Base-by-base conservation (phyloP, 2,113 vertebrate genomes). In the Corydoras maculifer region DNA sequence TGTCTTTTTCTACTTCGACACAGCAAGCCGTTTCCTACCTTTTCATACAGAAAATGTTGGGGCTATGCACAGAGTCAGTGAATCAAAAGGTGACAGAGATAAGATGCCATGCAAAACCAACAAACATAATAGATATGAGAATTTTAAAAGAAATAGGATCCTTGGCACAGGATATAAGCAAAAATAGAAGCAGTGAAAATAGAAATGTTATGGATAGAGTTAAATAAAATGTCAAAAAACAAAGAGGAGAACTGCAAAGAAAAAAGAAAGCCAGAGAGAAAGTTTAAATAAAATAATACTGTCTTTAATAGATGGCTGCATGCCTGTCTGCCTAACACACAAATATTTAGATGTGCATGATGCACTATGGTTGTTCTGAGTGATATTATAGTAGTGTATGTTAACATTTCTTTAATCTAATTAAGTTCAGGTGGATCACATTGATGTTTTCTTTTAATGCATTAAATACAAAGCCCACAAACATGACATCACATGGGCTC, bases 31-130 rank as follows among this genome's bases (percentile, higher is more conserved):
- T 73, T 74, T 35, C 65, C 77, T 50, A 62, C 57, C 77, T 78
- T 29, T 51, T 73, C 74, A 68, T 59, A 77, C 77, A 72, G 73
- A 70, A 77, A 75, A 75, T 82, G 79, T 77, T 75, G 72, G 76
- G 75, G 77, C 76, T 79, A 58, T 51, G 73, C 65, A 70, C 61
- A 55, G 65, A 78, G 60, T 50, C 69, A 75, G 60, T 66, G 63
- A 66, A 43, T 72, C 15, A 43, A 43, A 43, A 43, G 35, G 35
- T 43, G 35, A 43, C 35, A 43, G 4, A 43, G 35, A 43, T 43
- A 43, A 43, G 35, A 43, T 43, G 7, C 35, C 35, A 43, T 43
- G 35, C 35, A 43, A 43, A 43, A 43, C 35, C 7, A 4, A 43
- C 35, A 43, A 43, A 70, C 61, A 73, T 25, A 25, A 25, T 2